phyloP scores from a whole-genome alignment of 2,888 invertebrate genomes.

The Apodemia mormo region DNA sequence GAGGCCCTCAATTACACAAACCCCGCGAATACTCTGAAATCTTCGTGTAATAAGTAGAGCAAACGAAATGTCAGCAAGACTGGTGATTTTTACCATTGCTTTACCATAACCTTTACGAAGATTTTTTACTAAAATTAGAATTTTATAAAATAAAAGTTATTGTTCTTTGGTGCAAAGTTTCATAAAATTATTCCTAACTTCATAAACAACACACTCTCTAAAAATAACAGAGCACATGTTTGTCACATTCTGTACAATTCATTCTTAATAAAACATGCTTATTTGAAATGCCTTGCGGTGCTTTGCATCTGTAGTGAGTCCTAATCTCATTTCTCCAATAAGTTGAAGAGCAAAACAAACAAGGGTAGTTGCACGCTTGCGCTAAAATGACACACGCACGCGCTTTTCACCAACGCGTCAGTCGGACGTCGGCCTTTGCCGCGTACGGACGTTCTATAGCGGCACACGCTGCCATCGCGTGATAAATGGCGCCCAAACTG shows the following conservation, averaged over 20 bases:
- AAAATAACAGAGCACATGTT: too few relatives aligned
- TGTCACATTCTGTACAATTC: background rate
- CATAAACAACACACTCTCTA: too few relatives aligned
- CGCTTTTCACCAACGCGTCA: conserved; percentile 61
- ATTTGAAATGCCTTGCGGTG: conserved; percentile 1
- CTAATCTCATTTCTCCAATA: conserved; percentile 34
- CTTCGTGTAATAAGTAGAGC: too few relatives aligned
- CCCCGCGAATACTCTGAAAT: too few relatives aligned
- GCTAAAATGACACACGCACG: conserved; percentile 54
- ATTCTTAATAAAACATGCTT: background rate
- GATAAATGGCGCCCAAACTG: conserved; percentile 75
- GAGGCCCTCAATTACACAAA: too few relatives aligned
- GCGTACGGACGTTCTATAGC: conserved; percentile 48
- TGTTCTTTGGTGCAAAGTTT: too few relatives aligned
- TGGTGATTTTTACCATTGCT: too few relatives aligned
- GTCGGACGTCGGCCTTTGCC: conserved; percentile 66
- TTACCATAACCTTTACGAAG: too few relatives aligned
- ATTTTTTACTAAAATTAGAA: too few relatives aligned
- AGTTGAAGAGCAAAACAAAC: conserved; percentile 70
- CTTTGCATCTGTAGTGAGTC: background rate
- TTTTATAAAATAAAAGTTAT: too few relatives aligned
- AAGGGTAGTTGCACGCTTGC: conserved; percentile 63
- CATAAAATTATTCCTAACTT: too few relatives aligned
- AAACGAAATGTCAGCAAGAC: too few relatives aligned
- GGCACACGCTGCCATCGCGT: conserved; percentile 59